Base-by-base conservation (phyloP, 2,113 vertebrate genomes). In the Chaenocephalus aceratus region DNA sequence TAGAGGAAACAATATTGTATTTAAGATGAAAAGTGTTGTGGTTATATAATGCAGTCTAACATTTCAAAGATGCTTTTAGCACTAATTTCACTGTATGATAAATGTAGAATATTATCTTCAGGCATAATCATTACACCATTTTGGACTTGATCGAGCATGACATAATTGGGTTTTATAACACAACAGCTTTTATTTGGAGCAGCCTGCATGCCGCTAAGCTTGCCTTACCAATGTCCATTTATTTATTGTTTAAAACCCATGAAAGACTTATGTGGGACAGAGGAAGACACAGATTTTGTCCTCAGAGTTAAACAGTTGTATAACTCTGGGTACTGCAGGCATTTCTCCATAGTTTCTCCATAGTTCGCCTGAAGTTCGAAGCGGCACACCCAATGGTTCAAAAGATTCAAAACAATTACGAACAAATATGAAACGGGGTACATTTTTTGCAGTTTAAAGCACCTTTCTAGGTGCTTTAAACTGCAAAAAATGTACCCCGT, bases 391-490 rank as follows among this genome's bases (percentile, higher is more conserved):
- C 36, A 63, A 65, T 21, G 51, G 6, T 53, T 64, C 46, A 53
- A 70, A 77, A 70, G 67, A 34, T n/a, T n/a, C 62, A 41, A 74
- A 75, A 77, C 59, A 70, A 64, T 68, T 79, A 72, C 46, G 21
- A 21, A 21, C 21, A 21, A 21, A 21, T 21, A 21, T 21, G 21
- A 21, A 21, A 21, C 21, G 21, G 21, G 21, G 21, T 21, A 21
- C 21, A 21, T 21, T 21, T 21, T 21, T 21, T 21, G 21, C 21
- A 21, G 21, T 21, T 21, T 21, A 21, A 21, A 21, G 21, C 21
- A 21, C 21, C 21, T 21, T 21, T 21, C n/a, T n/a, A 66, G 64
- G 41, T 56, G 51, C 36, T 67, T 76, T 41, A 65, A 64, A 60
- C 36, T 52, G 44, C 30, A 68, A 57, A 59, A 57, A 75, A 52